A percentile compares a stretch with the other conserved stretches of the same genome.
Conservation (phyloP, 2,797 vertebrate genomes). For the Enteromius viviparus region DNA sequence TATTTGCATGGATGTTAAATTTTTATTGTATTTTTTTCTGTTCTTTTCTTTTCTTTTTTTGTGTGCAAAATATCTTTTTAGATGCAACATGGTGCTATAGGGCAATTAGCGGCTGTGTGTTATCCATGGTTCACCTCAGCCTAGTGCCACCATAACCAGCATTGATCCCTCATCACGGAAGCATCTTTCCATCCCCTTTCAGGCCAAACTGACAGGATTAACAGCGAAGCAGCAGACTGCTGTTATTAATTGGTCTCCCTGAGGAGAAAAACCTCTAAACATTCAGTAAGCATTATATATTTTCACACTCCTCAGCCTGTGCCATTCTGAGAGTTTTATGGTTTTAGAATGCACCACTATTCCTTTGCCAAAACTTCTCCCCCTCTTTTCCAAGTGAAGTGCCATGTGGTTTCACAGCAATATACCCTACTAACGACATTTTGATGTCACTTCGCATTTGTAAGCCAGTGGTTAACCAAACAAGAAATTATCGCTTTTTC, state of each 20-base stretch:
- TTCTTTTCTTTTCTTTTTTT: too few species aligned
- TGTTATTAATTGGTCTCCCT: conserved; percentile 35
- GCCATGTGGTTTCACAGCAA: conserved; percentile 26
- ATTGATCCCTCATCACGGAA: conserved; percentile 4
- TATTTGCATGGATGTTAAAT: too few species aligned
- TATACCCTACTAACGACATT: conserved; percentile 36
- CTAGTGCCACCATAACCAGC: background rate
- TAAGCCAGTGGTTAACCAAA: conserved; percentile 31
- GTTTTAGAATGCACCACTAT: background rate
- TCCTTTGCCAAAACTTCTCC: conserved; percentile 14
- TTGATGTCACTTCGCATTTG: conserved; percentile 27
- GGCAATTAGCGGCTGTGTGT: too few species aligned
- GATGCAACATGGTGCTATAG: too few species aligned
- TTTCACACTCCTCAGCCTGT: conserved; percentile 16
- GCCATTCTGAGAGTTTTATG: conserved; percentile 29
- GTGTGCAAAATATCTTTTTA: too few species aligned
- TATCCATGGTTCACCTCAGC: too few species aligned
- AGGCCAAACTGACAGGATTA: conserved; percentile 30
- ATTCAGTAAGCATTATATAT: conserved; percentile 29
- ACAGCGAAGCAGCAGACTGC: conserved; percentile 2
- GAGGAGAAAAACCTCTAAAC: conserved; percentile 23
- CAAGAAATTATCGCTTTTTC: background rate
- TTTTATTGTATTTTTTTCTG: too few species aligned
- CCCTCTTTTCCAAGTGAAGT: background rate
- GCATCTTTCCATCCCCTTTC: conserved; percentile 9